A percentile compares a stretch with the other conserved stretches of the same genome.
These are phyloP conservation scores for Podarcis siculus DNA, from an alignment of 2,797 vertebrate genomes.

Conservation along the genomic window DNA sequence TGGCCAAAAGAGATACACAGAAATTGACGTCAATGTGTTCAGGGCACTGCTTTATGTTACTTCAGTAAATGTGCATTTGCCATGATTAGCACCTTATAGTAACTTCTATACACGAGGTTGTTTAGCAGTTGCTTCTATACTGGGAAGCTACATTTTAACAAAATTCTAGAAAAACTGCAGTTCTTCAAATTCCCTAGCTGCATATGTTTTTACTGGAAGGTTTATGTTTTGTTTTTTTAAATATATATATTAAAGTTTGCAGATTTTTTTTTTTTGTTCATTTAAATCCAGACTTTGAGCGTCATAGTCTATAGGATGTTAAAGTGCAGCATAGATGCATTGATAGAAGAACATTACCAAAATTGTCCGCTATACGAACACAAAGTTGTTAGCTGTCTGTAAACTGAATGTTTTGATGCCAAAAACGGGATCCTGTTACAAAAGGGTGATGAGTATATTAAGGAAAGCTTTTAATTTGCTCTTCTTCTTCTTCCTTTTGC, in stretches of 20 bases:
- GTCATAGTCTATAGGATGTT: conserved; percentile 51
- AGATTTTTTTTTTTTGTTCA: conserved; percentile 5
- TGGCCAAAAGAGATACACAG: conserved; percentile 63
- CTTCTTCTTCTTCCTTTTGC: conserved; percentile 58
- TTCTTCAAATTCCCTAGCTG: conserved; percentile 56
- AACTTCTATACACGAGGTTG: conserved; percentile 62
- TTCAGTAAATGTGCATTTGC: conserved; percentile 71
- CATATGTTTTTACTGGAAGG: conserved; percentile 63
- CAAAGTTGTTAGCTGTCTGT: conserved; percentile 69
- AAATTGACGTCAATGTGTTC: conserved; percentile 73
- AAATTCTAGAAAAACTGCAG: background rate
- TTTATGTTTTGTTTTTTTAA: conserved; percentile 43
- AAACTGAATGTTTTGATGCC: conserved; percentile 64
- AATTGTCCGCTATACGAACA: conserved; percentile 63
- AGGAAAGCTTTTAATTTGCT: conserved; percentile 64
- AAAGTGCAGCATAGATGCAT: conserved; percentile 55
- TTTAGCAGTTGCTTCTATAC: conserved; percentile 60
- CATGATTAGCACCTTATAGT: conserved; percentile 66
- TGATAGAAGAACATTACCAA: conserved; percentile 51
- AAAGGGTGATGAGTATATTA: conserved; percentile 57
- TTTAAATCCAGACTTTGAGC: conserved; percentile 26
- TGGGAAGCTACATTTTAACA: conserved; percentile 55
- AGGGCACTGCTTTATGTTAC: conserved; percentile 70
- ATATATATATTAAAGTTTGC: conserved; percentile 58
- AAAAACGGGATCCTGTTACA: conserved; percentile 62